Evolutionary conservation across 2,113 vertebrate genomes (phyloP), one percentile per base, ranked within the genome.

Genomic region (Taurulus bubalis): DNA sequence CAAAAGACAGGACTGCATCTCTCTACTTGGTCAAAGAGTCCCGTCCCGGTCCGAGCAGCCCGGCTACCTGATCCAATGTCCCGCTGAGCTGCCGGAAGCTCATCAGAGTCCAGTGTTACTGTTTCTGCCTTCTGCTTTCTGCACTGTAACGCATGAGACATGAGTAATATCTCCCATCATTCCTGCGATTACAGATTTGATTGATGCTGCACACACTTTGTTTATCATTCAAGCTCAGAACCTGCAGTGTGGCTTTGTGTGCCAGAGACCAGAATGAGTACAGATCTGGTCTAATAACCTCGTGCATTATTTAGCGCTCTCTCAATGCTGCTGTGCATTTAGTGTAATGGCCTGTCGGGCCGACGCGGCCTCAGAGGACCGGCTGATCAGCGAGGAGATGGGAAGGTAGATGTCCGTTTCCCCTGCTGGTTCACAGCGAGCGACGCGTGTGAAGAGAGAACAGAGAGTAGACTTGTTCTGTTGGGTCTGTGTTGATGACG

Each of bases 241-340:
- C 40, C 28, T 76, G 77, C 62, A 71, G 32, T 18, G 69, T 69
- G 71, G 81, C 53, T 78, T 80, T 67, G 79, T n/a, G 0, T 79
- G 49, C 51, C 63, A 18, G 22, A 77, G 70, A 79, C 77, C 63
- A 82, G 67, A 91, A 89, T 87, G 87, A 90, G 82, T 87, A 87
- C 88, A 90, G 85, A 92, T 92, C 88, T 86, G 85, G 75, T 87
- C 89, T 91, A 91, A 94, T 93, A 92, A 93, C 90, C 82, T 73
- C 72, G 73, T 94, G 84, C 87, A 94, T 93, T 91, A 94, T 94
- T 94, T 91, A 94, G 82, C 85, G 22, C 56, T 71, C 85, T 85
- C 82, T 90, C 83, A 77, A 77, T 91, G 84, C 82, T 83, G 74
- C 80, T 66, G 65, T 87, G 86, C 91, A 80, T 90, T 91, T 85